Conservation (phyloP, 2,888 invertebrate species). For the Pegoplata infirma region DNA sequence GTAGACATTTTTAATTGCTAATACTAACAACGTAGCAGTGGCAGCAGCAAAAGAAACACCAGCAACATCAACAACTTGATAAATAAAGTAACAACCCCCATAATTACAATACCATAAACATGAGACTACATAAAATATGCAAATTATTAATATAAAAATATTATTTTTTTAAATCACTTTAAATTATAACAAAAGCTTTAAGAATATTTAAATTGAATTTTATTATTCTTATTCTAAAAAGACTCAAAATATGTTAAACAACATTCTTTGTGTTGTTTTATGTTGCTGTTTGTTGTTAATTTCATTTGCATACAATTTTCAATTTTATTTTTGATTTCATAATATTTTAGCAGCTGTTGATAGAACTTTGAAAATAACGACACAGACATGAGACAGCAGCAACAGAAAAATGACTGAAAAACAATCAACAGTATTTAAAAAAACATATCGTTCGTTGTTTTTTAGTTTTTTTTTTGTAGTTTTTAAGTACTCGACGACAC, state of each 20-base stretch:
- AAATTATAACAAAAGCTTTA: neutral
- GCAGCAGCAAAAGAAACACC: constrained; percentile 11
- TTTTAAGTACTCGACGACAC: constrained; percentile 56
- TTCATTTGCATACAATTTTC: neutral
- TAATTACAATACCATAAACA: constrained; percentile 34
- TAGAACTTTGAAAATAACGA: constrained; percentile 61
- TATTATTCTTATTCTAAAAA: no score
- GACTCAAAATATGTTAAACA: neutral
- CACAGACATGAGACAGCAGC: constrained; percentile 55
- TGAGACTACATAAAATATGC: constrained; percentile 18
- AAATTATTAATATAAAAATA: constrained; percentile 2
- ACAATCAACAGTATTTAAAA: constrained; percentile 59
- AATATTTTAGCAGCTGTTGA: constrained; percentile 60
- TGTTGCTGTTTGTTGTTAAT: neutral
- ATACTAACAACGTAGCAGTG: constrained; percentile 30
- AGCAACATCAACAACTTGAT: constrained; percentile 24
- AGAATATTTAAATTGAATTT: neutral
- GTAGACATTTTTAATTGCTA: constrained; percentile 50
- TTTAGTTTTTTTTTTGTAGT: constrained; percentile 27
- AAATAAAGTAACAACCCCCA: constrained; percentile 32
- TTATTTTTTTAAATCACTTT: neutral
- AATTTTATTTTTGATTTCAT: neutral
- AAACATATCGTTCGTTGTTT: constrained; percentile 48
- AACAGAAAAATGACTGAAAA: constrained; percentile 50
- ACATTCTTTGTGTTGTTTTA: neutral